Conservation (phyloP, 2,888 invertebrate genomes). For the Agonum fuliginosum region DNA sequence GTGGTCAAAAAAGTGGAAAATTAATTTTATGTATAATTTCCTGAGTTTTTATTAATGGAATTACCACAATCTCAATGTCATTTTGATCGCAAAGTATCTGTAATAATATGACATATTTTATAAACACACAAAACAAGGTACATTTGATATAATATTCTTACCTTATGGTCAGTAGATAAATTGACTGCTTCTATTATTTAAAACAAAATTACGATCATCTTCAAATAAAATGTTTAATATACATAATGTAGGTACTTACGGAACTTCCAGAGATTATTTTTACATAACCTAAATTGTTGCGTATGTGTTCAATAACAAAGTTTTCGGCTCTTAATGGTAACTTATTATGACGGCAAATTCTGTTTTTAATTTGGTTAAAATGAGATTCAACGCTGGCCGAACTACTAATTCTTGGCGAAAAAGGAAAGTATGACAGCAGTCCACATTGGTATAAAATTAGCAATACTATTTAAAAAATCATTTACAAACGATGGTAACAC, state of each 20-base stretch:
- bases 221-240: no score
- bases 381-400: conserved; percentile 9
- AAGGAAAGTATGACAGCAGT: conserved; percentile 14
- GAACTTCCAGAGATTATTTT: background rate
- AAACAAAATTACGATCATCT: no score
- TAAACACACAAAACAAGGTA: no score
- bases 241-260: background rate
- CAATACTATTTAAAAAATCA: conserved; percentile 5
- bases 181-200: no score
- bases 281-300: background rate
- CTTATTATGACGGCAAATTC: background rate
- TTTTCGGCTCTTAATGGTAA: conserved; percentile 7
- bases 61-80: no score
- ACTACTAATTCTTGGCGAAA: conserved; percentile 1
- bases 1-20: no score
- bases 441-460: background rate
- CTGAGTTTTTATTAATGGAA: no score
- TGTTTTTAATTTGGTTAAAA: conserved; percentile 15
- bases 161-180: no score
- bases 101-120: no score
- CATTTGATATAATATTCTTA: no score
- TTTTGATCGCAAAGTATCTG: no score
- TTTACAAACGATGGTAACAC: background rate
- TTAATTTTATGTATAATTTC: no score
- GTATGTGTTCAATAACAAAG: conserved; percentile 17